A percentile compares a stretch with the other conserved stretches of the same genome.
Evolutionary conservation across 2,888 invertebrate genomes (phyloP).

Genomic region (Choristoneura rosaceana): DNA sequence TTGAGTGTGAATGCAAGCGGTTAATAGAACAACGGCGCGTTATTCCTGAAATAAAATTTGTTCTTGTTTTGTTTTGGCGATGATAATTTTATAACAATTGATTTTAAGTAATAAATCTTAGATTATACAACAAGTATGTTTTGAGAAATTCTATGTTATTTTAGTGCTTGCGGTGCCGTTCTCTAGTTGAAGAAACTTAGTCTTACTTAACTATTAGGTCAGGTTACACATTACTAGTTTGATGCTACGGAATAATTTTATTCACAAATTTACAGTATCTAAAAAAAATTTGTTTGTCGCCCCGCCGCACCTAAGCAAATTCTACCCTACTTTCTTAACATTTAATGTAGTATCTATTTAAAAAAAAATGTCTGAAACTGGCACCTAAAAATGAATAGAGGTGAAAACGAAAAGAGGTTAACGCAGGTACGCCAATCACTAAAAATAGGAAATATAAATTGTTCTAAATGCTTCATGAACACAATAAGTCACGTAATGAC

Average conservation of each 20-base stretch:
- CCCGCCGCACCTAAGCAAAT: too few species aligned
- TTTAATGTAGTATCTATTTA: too few species aligned
- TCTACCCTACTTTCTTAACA: too few species aligned
- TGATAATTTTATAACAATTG: too few species aligned
- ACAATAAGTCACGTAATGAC: constrained; percentile 28
- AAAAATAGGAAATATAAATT: neutral
- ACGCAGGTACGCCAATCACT: neutral
- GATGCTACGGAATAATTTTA: too few species aligned
- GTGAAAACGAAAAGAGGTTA: neutral
- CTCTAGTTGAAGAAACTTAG: neutral
- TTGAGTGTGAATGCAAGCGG: constrained; percentile 71
- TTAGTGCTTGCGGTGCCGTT: neutral
- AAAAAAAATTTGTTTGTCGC: too few species aligned
- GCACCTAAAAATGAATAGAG: neutral
- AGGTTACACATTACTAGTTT: neutral
- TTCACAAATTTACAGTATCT: too few species aligned
- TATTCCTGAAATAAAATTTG: constrained; percentile 62
- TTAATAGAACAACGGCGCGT: constrained; percentile 68
- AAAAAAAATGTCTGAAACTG: neutral
- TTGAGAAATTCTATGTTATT: too few species aligned
- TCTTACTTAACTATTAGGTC: neutral
- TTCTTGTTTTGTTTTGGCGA: constrained; percentile 20
- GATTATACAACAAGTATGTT: too few species aligned
- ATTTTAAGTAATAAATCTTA: too few species aligned
- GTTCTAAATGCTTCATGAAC: neutral